phyloP scores from a whole-genome alignment of 2,113 vertebrate species.

The Nannospalax galili region DNA sequence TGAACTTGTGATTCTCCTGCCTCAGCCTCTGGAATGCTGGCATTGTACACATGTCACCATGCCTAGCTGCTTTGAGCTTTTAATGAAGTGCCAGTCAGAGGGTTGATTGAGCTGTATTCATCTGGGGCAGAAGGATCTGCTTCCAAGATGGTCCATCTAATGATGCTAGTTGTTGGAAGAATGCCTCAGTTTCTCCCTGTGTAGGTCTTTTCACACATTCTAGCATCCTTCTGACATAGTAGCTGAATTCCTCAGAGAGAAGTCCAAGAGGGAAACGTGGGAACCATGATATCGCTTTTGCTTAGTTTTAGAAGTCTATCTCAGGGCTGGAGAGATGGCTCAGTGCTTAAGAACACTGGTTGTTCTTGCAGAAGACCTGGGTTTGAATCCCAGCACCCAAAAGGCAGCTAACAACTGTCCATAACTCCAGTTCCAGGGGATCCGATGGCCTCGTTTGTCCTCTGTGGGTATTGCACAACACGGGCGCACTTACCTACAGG shows the following conservation, averaged over 20 bases:
- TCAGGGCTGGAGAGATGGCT: too few species aligned
- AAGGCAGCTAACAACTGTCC: too few species aligned
- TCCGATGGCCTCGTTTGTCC: too few species aligned
- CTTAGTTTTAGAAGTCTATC: background rate
- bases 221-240: background rate
- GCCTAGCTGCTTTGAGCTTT: background rate
- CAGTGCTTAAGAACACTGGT: too few species aligned
- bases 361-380: too few species aligned
- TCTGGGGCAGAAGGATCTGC: background rate
- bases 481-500: too few species aligned
- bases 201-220: background rate
- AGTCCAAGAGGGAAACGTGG: background rate
- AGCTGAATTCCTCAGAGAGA: background rate
- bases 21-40: background rate
- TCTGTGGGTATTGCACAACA: too few species aligned
- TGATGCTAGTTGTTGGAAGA: background rate
- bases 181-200: background rate
- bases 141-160: background rate
- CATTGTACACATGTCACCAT: background rate
- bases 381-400: too few species aligned
- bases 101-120: background rate
- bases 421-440: too few species aligned
- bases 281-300: background rate
- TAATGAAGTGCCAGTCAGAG: background rate
- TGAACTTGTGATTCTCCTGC: background rate